Evolutionary conservation across 2,113 vertebrate species (phyloP).

Genomic region (Naja naja): DNA sequence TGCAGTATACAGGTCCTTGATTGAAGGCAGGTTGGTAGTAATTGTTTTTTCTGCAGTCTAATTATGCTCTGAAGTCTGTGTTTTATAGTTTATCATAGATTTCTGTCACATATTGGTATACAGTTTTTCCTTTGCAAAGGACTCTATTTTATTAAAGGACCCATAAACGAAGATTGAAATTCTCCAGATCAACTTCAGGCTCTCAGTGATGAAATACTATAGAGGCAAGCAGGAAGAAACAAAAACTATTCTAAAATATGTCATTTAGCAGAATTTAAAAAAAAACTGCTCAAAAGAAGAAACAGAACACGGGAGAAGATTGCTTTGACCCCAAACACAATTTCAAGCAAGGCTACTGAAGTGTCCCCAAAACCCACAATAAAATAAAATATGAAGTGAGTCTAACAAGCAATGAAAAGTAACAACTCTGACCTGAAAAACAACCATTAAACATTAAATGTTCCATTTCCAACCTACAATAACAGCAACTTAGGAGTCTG

Average conservation of each 20-base stretch:
- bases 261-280: conserved; percentile 28
- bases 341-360: conserved; percentile 33
- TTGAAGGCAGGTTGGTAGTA: no score
- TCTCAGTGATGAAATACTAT: conserved; percentile 15
- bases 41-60: no score
- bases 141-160: not conserved
- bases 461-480: conserved; percentile 61
- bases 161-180: conserved; percentile 18
- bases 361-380: conserved; percentile 50
- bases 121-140: conserved; percentile 7
- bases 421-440: conserved; percentile 62
- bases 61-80: no score
- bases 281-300: not conserved
- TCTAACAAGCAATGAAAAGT: conserved; percentile 67
- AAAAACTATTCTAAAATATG: conserved; percentile 26
- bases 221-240: conserved; percentile 19
- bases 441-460: conserved; percentile 65
- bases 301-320: not conserved
- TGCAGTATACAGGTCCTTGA: no score
- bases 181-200: conserved; percentile 30
- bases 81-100: not conserved
- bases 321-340: conserved; percentile 40
- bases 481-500: conserved; percentile 55
- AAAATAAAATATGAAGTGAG: conserved; percentile 48
- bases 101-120: not conserved